Evolutionary conservation across 2,113 vertebrate genomes (phyloP), one percentile per base, ranked within the genome.

Genomic region (Neodon shergylaensis): DNA sequence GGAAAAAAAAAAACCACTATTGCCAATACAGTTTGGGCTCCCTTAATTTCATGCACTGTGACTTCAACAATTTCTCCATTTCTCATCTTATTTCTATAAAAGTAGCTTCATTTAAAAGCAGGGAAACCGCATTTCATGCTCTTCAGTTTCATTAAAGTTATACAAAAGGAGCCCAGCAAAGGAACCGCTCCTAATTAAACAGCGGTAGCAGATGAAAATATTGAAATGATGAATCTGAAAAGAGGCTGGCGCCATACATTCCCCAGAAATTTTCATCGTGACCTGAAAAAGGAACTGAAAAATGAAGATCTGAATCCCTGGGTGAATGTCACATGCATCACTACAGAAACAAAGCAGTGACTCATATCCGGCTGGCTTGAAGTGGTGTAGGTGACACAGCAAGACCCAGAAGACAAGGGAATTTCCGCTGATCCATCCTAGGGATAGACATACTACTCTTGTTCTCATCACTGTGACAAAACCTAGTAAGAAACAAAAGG

Each of bases 21-120:
- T 98, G 97, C 97, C 97, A 97, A 91, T 98, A 95, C 77, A 98
- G 96, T 97, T 94, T 94, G 96, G 97, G 88, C 95, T 98, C 97
- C 98, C 98, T 98, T 98, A 98, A 99, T 99, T 99, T 99, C 98
- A 99, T 98, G 98, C 98, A 98, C 98, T 98, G 97, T 98, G 98
- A 97, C 98, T 99, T 98, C 98, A 98, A 98, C 98, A 98, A 98
- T 98, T 98, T 98, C 97, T 98, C 98, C 98, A 88, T 98, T 98
- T 98, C 98, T 98, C 98, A 98, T 98, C 98, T 98, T 98, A 98
- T 98, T 98, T 98, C 96, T 98, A 97, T 98, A 98, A 98, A 98
- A 98, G 98, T 97, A 95, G 97, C 97, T 98, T 98, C 98, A 98
- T 98, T 98, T 98, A 97, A 98, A 98, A 98, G 97, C 97, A 98